Evolutionary conservation across 2,113 vertebrate genomes (phyloP), one percentile per base, ranked within the genome.

Genomic region (Dicentrarchus labrax): DNA sequence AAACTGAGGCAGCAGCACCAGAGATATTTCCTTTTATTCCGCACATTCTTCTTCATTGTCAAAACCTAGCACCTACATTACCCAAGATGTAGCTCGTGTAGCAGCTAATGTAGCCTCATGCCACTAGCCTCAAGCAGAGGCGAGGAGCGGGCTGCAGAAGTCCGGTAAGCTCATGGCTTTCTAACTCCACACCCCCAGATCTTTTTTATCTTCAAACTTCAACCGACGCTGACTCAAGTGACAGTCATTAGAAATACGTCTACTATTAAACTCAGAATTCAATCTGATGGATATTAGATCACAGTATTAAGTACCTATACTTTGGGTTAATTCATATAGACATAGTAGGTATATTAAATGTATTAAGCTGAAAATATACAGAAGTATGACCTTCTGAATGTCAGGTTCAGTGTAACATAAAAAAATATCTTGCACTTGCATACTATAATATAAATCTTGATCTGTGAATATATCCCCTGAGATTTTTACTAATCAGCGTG

Each of bases 401-500:
- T 80, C 82, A 76, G 13, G 36, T 45, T 78, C 41, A 61, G 3
- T 61, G 10, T 43, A 38, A 48, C 36, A 53, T 60, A 65, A 64
- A 79, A 79, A 67, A 78, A 24, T 15, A 53, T 47, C 48, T 72
- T 53, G 36, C 16, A n/a, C 50, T 51, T 36, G 1, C 6, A 8
- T 5, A 16, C 12, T 39, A 11, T 68, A 61, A 72, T 66, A 36
- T 19, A 39, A 57, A 76, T 72, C 78, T 64, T 59, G 12, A 66
- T 60, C 21, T 57, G 24, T 45, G 53, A 66, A 60, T 61, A 51
- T 11, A 51, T 74, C 75, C 79, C 15, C 38, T 21, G 50, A 85
- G 83, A 80, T 65, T 60, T 72, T 38, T 13, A 71, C 13, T 80
- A 80, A 87, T 81, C 82, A 64, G 17, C 38, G 21, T 62, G 61